A percentile compares a stretch with the other conserved stretches of the same genome.
Conservation (phyloP, 2,113 vertebrate genomes). For the Candoia aspera region DNA sequence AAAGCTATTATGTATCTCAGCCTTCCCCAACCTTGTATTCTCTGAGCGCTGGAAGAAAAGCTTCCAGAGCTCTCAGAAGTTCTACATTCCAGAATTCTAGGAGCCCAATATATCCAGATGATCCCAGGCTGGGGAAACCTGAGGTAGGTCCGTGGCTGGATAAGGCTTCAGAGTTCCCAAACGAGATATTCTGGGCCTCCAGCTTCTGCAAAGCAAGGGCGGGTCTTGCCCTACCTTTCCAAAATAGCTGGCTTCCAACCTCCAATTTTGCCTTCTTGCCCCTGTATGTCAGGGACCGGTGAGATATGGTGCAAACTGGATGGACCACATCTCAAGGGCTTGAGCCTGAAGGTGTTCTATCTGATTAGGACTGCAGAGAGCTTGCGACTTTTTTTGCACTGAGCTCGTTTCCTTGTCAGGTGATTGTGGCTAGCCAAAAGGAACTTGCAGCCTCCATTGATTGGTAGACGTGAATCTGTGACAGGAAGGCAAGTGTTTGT, state of each 20-base stretch:
- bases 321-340: not conserved
- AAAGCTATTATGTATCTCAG: not conserved
- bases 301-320: not conserved
- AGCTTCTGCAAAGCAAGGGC: not conserved
- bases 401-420: not conserved
- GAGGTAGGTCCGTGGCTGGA: not conserved
- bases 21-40: not conserved
- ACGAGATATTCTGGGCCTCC: not conserved
- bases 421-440: not conserved
- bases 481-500: constrained; percentile 39
- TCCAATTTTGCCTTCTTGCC: not conserved
- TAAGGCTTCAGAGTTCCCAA: not conserved
- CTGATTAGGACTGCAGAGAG: not conserved
- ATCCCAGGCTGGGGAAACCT: not conserved
- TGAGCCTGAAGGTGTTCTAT: not conserved
- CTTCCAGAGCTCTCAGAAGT: not conserved
- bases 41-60: not conserved
- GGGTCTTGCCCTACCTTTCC: not conserved
- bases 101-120: not conserved
- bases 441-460: rapidly evolving
- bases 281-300: not conserved
- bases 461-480: not conserved
- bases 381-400: not conserved
- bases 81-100: not conserved
- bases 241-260: not conserved